Evolutionary conservation across 23 tunicate species (phyloP), one percentile per base, ranked within the genome.

Genomic region (Clavelina lepadiformis): DNA sequence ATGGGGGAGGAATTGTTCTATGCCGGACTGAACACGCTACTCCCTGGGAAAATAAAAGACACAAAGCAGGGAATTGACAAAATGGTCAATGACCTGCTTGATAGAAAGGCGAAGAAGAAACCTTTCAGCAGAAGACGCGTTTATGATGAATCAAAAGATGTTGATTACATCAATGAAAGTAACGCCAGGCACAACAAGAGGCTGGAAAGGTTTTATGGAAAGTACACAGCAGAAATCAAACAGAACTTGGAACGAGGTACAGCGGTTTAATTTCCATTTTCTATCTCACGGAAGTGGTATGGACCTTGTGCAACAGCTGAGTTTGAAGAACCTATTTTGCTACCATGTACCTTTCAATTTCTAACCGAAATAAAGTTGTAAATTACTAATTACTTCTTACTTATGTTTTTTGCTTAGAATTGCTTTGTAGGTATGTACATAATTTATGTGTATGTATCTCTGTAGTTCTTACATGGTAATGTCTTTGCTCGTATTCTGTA

Each of bases 201-300:
- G 44, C 68, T 85, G 55, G 97, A 89, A 62, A 78, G 78, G 33
- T 81, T 76, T 63, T 89, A 89, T 44, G 97, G 97, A 23, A 80
- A 89, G 54, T 89, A 89, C 49, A 89, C 97, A 15, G 71, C 88
- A 2, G 97, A 89, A 60, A 89, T 89, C 71, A 89, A 89, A 50
- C 97, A 89, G 63, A 89, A 89, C 61, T 58, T 89, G 69, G 97
- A 89, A 38, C 45, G 97, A 32, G 97, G 97, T 6, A 89, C 97
- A 31, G 97, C 97, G 20, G 97, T 89, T 3, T 89, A 33, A 81
- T n/a, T n/a, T n/a, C n/a, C n/a, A 46, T 28, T 60, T 6, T 60
- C 66, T 27, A 27, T 60, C n/a, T n/a, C n/a, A n/a, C n/a, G n/a
- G n/a, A n/a, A n/a, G n/a, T n/a, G n/a, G n/a, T n/a, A n/a, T n/a